phyloP scores from a whole-genome alignment of 2,797 vertebrate species.

The Characodon lateralis region DNA sequence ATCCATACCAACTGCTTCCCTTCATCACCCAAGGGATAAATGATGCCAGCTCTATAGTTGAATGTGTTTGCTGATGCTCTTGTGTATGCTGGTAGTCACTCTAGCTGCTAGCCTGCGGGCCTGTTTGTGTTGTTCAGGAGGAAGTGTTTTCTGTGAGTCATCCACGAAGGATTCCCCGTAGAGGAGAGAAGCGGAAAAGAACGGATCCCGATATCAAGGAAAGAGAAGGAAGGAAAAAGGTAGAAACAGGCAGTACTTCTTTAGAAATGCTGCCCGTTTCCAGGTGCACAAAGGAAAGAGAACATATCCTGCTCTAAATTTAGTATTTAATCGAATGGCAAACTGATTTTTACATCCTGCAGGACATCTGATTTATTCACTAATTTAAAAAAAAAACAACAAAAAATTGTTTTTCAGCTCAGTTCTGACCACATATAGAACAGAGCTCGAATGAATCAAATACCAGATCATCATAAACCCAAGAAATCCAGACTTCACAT shows the following conservation, averaged over 20 bases:
- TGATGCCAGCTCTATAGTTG: constrained; percentile 68
- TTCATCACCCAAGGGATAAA: constrained; percentile 63
- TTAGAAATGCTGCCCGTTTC: constrained; percentile 30
- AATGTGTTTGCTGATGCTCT: constrained; percentile 57
- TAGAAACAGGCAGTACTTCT: constrained; percentile 25
- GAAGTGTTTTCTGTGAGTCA: constrained; percentile 87
- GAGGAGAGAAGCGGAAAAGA: constrained; percentile 78
- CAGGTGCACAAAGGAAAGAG: constrained; percentile 3
- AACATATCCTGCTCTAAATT: constrained; percentile 2
- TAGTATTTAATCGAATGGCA: constrained; percentile 9
- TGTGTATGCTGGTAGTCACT: constrained; percentile 36
- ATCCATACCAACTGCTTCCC: constrained; percentile 55
- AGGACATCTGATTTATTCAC: constrained; percentile 6
- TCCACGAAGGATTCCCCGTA: constrained; percentile 87
- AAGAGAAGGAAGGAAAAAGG: constrained; percentile 25
- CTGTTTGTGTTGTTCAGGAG: constrained; percentile 78
- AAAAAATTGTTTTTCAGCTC: background rate
- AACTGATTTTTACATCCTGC: background rate
- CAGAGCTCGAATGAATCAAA: constrained; percentile 33
- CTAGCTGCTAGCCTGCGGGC: constrained; percentile 66
- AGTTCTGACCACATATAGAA: constrained; percentile 27
- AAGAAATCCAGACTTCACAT: constrained; percentile 8
- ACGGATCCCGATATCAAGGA: constrained; percentile 55
- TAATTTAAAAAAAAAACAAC: background rate
- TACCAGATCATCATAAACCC: constrained; percentile 41